Conservation (phyloP, 2,888 invertebrate species). For the Crematogaster levior region DNA sequence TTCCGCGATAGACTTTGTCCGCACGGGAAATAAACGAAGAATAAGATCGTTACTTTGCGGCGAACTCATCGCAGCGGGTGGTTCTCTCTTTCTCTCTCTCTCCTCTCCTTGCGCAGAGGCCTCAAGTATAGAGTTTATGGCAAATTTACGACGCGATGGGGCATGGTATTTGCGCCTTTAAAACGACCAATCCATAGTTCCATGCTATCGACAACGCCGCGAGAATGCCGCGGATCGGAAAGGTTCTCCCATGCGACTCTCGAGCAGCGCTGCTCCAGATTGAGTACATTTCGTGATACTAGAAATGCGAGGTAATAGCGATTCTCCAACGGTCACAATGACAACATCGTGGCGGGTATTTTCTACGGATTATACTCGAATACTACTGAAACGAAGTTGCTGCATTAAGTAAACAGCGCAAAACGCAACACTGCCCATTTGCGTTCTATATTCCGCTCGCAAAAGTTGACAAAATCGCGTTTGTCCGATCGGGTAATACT, state of each 20-base stretch:
- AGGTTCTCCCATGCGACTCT: constrained; percentile 48
- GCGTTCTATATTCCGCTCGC: neutral
- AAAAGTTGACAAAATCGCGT: constrained; percentile 14
- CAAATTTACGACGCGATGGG: constrained; percentile 63
- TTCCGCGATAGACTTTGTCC: constrained; percentile 35
- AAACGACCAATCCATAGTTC: constrained; percentile 61
- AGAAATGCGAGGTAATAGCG: constrained; percentile 60
- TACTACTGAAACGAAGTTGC: neutral
- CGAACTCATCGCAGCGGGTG: constrained; percentile 15
- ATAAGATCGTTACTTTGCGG: constrained; percentile 46
- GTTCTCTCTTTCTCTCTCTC: neutral
- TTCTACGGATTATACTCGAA: neutral
- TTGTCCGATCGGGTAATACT: constrained; percentile 7
- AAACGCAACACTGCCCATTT: neutral
- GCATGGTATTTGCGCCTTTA: constrained; percentile 68
- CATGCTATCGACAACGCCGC: constrained; percentile 24
- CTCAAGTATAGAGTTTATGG: constrained; percentile 61
- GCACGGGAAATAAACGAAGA: constrained; percentile 49
- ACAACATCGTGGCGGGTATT: neutral
- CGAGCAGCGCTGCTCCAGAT: constrained; percentile 52
- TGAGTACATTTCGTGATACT: constrained; percentile 68
- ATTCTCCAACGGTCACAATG: constrained; percentile 5
- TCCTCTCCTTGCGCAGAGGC: constrained; percentile 35
- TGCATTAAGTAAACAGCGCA: neutral
- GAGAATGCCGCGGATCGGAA: constrained; percentile 49